Base-by-base conservation (phyloP, 2,797 vertebrate genomes). In the Trachurus trachurus region DNA sequence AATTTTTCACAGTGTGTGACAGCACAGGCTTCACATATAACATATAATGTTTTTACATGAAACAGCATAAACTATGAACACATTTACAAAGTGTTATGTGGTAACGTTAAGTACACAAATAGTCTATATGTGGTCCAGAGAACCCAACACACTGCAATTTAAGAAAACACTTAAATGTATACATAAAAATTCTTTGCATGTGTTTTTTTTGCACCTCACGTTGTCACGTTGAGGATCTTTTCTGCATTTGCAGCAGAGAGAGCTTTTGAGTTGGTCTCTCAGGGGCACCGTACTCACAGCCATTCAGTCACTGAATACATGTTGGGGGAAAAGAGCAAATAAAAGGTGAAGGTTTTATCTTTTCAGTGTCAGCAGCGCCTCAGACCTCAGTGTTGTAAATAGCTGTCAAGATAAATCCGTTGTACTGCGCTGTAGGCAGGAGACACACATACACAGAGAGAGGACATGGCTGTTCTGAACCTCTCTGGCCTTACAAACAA, bases 361-460 rank as follows among this genome's bases (percentile, higher is more conserved):
- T 50, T 66, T 52, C 22, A 50, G n/a, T 21, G 13, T 31, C 19
- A 15, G 15, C 12, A 6, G 9, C n/a, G 29, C 29, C 53, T 74
- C 19, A 64, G 19, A 42, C 26, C 5, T 45, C 54, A 22, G 11
- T 45, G 6, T 66, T 22, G 47, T 71, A 7, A 39, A 56, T 26
- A 17, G 63, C 54, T 59, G 49, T 16, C 63, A 52, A 44, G 8
- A 61, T 21, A 52, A 59, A 64, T 73, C 22, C 37, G 44, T 17
- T 37, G 44, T 17, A 45, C 44, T n/a, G 17, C 5, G 9, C 50
- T 54, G 39, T n/a, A 64, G 44, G 26, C 29, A 29, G 31, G 47
- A 75, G 13, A 76, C 21, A 85, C 21, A 71, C 66, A 0, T 58
- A 2, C 2, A 77, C 15, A 62, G 9, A 59, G 26, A 56, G 58